Evolutionary conservation across 2,888 invertebrate species (phyloP).

Genomic region (Chouioia cunea): DNA sequence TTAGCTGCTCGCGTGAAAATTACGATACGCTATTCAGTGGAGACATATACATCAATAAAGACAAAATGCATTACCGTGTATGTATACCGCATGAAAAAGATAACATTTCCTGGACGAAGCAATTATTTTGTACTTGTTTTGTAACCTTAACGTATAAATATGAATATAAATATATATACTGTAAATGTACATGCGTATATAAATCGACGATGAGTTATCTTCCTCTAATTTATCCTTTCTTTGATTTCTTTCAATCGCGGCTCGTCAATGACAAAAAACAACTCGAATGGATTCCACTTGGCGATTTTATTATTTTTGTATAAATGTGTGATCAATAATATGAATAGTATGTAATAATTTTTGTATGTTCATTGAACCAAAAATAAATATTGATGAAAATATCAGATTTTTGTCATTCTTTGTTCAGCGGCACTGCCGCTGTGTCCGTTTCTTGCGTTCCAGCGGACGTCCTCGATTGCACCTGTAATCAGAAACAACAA

Average conservation of each 20-base stretch:
- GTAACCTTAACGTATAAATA: slow-evolving; percentile 56
- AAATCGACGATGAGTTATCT: slow-evolving; percentile 48
- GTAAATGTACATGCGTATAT: slow-evolving; percentile 42
- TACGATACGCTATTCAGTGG: slow-evolving; percentile 35
- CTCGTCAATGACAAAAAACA: neutral
- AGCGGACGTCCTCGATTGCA: slow-evolving; percentile 14
- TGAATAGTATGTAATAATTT: slow-evolving; percentile 68
- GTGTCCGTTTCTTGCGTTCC: slow-evolving; percentile 34
- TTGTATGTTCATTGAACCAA: slow-evolving; percentile 69
- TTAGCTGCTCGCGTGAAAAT: slow-evolving; percentile 38
- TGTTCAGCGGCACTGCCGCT: slow-evolving; percentile 39
- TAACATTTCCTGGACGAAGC: slow-evolving; percentile 57
- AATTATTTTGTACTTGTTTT: slow-evolving; percentile 65
- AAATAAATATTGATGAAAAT: slow-evolving; percentile 69
- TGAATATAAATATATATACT: slow-evolving; percentile 40
- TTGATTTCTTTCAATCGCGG: slow-evolving; percentile 35
- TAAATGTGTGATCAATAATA: slow-evolving; percentile 68
- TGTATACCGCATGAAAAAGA: slow-evolving; percentile 42
- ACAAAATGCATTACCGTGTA: slow-evolving; percentile 22
- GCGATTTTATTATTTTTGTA: slow-evolving; percentile 66
- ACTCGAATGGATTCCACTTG: slow-evolving; percentile 38
- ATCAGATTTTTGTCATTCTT: slow-evolving; percentile 37
- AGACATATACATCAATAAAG: slow-evolving; percentile 40
- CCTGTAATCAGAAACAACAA: slow-evolving; percentile 19
- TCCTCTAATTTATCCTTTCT: slow-evolving; percentile 36